Conservation (phyloP, 2,888 invertebrate species). For the Volucella bombylans region DNA sequence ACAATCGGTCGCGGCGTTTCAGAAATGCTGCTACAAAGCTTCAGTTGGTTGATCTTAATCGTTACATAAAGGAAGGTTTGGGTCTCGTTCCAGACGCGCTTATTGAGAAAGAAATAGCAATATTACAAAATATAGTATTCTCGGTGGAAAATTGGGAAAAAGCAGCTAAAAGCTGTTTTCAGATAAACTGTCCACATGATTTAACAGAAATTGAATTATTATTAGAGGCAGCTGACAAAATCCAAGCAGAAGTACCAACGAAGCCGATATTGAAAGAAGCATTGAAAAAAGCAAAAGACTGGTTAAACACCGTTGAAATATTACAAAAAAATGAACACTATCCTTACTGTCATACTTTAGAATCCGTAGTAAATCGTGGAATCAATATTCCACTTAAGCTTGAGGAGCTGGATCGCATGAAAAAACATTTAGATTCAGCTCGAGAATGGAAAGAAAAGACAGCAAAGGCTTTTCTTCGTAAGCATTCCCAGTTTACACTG, state of each 20-base stretch:
- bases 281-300: constrained; percentile 81
- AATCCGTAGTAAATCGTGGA: constrained; percentile 90
- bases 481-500: constrained; percentile 87
- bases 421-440: constrained; percentile 90
- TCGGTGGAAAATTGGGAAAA: constrained; percentile 81
- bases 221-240: constrained; percentile 87
- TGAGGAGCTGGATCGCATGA: constrained; percentile 89
- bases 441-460: constrained; percentile 93
- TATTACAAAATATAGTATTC: constrained; percentile 85
- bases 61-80: constrained; percentile 87
- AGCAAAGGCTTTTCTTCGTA: constrained; percentile 92
- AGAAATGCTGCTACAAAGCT: constrained; percentile 81
- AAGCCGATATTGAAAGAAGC: constrained; percentile 89
- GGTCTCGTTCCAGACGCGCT: constrained; percentile 86
- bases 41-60: constrained; percentile 83
- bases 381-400: constrained; percentile 90
- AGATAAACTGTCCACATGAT: constrained; percentile 79
- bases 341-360: constrained; percentile 93
- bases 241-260: constrained; percentile 90
- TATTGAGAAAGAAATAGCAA: constrained; percentile 87
- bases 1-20: constrained; percentile 85
- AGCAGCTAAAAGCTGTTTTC: constrained; percentile 82
- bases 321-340: constrained; percentile 90
- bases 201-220: constrained; percentile 79
- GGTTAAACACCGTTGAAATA: constrained; percentile 85